Evolutionary conservation across 2,888 invertebrate genomes (phyloP).

Genomic region (Baccha elongata): DNA sequence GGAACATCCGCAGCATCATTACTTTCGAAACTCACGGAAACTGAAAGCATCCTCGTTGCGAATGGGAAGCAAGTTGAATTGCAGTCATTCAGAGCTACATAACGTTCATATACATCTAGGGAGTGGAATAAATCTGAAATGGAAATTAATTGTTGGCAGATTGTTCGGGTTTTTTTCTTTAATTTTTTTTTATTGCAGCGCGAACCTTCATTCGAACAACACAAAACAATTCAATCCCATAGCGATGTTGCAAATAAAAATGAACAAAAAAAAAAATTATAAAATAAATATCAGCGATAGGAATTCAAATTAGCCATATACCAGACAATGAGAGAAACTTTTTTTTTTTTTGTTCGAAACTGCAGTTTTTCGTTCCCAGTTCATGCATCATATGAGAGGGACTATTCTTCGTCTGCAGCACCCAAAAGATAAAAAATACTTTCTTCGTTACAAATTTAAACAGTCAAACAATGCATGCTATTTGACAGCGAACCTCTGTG

Average conservation of each 20-base stretch:
- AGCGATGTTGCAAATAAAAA: slow-evolving; percentile 38
- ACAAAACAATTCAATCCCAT: slow-evolving; percentile 62
- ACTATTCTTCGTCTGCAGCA: slow-evolving; percentile 3
- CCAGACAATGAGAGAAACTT: slow-evolving; percentile 69
- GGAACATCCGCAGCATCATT: slow-evolving; percentile 61
- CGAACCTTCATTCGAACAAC: slow-evolving; percentile 55
- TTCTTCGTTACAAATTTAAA: slow-evolving; percentile 58
- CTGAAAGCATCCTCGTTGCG: slow-evolving; percentile 71
- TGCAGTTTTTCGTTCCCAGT: slow-evolving; percentile 34
- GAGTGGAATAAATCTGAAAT: slow-evolving; percentile 73
- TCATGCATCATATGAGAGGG: slow-evolving; percentile 53
- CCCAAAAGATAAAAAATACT: slow-evolving; percentile 43
- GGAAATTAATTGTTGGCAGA: slow-evolving; percentile 74
- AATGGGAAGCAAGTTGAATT: slow-evolving; percentile 70
- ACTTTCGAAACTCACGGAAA: slow-evolving; percentile 72
- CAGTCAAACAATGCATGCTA: slow-evolving; percentile 69
- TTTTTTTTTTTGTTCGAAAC: slow-evolving; percentile 12
- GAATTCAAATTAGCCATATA: slow-evolving; percentile 64
- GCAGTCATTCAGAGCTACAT: slow-evolving; percentile 40
- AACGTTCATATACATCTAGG: slow-evolving; percentile 21
- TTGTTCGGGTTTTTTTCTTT: slow-evolving; percentile 48
- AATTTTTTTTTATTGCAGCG: slow-evolving; percentile 8
- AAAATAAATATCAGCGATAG: slow-evolving; percentile 39
- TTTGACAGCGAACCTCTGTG: slow-evolving; percentile 63
- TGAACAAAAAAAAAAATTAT: slow-evolving; percentile 29